phyloP scores from a whole-genome alignment of 2,113 vertebrate genomes.

The Ochotona princeps region DNA sequence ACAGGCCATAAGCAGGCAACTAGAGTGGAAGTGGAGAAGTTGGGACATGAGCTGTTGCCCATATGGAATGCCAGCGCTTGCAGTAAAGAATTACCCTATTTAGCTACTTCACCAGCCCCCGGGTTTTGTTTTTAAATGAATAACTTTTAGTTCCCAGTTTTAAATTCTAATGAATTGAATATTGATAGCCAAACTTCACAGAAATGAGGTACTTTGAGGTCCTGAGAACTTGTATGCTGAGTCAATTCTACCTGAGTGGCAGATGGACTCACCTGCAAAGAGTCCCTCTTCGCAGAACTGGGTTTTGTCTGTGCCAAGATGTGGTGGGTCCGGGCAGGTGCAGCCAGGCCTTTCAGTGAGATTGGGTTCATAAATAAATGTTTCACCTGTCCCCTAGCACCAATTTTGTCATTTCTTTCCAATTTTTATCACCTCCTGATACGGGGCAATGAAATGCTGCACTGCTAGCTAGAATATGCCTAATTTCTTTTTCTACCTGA shows the following conservation, averaged over 20 bases:
- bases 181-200: neutral
- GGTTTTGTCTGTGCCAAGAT: neutral
- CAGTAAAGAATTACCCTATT: no score
- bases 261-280: neutral
- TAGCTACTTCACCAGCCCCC: no score
- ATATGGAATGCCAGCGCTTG: no score
- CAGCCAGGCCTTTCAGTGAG: neutral
- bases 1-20: no score
- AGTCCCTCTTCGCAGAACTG: neutral
- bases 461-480: neutral
- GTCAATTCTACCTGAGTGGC: neutral
- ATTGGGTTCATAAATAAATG: neutral
- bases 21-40: no score
- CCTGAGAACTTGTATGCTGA: neutral
- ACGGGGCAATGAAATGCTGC: neutral
- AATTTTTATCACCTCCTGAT: neutral
- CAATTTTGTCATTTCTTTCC: neutral
- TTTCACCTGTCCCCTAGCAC: neutral
- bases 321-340: neutral
- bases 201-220: neutral
- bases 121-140: neutral
- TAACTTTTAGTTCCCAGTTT: neutral
- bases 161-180: neutral
- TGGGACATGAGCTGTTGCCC: no score
- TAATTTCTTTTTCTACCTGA: neutral